phyloP scores from a whole-genome alignment of 1,140 invertebrate genomes.

The Scaptomyza montana region DNA sequence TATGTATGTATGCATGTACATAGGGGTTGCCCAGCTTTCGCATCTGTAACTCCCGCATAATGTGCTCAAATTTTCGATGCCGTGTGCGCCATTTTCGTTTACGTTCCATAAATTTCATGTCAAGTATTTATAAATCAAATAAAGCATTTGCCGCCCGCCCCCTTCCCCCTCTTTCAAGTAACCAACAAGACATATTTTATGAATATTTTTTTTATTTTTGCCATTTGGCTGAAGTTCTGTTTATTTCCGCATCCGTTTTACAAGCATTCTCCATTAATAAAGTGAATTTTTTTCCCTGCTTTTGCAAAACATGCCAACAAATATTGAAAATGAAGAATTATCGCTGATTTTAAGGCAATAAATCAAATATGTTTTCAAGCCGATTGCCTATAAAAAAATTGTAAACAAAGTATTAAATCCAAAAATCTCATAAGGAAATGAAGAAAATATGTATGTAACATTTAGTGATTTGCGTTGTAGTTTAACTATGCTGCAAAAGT shows the following conservation, averaged over 20 bases:
- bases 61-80: slow-evolving; percentile 15
- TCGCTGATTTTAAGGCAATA: slow-evolving; percentile 37
- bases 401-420: neutral
- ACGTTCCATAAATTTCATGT: slow-evolving; percentile 64
- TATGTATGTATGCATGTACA: neutral
- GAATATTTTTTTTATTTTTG: slow-evolving; percentile 17
- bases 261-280: slow-evolving; percentile 62
- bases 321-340: slow-evolving; percentile 58
- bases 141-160: slow-evolving; percentile 29
- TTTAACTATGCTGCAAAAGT: neutral
- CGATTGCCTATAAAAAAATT: too few relatives aligned
- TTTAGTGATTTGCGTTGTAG: too few relatives aligned
- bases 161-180: neutral
- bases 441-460: neutral
- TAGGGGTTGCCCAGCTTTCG: slow-evolving; percentile 17
- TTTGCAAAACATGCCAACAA: slow-evolving; percentile 39
- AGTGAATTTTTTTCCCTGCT: slow-evolving; percentile 7
- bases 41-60: slow-evolving; percentile 3
- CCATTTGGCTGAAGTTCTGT: slow-evolving; percentile 31
- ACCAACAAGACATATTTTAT: slow-evolving; percentile 11
- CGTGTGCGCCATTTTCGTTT: slow-evolving; percentile 44
- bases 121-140: slow-evolving; percentile 69
- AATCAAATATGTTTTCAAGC: slow-evolving; percentile 13
- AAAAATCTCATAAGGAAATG: neutral
- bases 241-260: slow-evolving; percentile 51